Evolutionary conservation across 2,113 vertebrate genomes (phyloP).

Genomic region (Tamias sibiricus): DNA sequence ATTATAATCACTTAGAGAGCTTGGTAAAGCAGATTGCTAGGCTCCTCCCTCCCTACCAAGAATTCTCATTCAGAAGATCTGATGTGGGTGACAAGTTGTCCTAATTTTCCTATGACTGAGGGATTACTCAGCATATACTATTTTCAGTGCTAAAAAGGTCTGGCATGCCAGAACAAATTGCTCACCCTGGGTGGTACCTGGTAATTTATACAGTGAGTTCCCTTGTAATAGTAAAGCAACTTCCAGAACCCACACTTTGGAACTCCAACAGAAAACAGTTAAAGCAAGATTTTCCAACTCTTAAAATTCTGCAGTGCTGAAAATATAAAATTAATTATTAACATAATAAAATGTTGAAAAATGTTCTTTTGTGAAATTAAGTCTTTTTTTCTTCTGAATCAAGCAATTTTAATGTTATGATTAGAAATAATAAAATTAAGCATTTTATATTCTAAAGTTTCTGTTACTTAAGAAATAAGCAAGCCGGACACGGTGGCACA

Average conservation of each 20-base stretch:
- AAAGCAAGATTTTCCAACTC: not conserved
- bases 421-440: slow-evolving; percentile 27
- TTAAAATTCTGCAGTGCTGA: not conserved
- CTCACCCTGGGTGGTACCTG: not conserved
- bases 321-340: not conserved
- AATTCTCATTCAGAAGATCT: not conserved
- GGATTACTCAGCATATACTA: not conserved
- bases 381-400: not conserved
- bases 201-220: not conserved
- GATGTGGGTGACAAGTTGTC: not conserved
- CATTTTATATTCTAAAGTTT: slow-evolving; percentile 41
- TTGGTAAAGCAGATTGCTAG: not conserved
- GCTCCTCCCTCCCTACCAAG: not conserved
- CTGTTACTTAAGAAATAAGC: not conserved
- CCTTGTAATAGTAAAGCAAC: not conserved
- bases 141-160: not conserved
- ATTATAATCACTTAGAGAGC: not conserved
- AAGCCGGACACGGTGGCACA: no score
- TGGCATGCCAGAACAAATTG: not conserved
- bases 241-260: not conserved
- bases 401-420: slow-evolving; percentile 47
- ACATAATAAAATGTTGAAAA: not conserved
- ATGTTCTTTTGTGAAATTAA: slow-evolving; percentile 24
- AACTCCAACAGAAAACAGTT: not conserved
- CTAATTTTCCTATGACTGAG: not conserved